Percentiles rank a stretch among this genome's conserved stretches.
phyloP scores from a whole-genome alignment of 2,797 vertebrate species.

The Tragelaphus eurycerus region DNA sequence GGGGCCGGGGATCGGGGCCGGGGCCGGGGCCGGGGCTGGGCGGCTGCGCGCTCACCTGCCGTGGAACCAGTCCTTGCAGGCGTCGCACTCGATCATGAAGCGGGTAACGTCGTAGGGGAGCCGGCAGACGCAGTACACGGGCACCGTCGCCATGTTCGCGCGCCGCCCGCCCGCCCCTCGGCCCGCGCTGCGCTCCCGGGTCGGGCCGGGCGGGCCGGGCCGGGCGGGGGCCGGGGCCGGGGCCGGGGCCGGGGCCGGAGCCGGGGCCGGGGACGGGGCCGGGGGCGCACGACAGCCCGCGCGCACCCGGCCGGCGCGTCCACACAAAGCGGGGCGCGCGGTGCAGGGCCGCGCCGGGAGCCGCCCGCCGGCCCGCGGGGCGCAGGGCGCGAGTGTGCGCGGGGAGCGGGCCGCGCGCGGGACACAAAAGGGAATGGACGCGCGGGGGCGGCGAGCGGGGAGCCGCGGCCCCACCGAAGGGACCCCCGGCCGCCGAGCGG shows the following conservation, averaged over 20 bases:
- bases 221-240: conserved; percentile 66
- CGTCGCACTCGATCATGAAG: conserved; percentile 99
- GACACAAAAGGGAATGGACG: conserved; percentile 77
- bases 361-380: conserved; percentile 72
- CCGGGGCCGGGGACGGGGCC: conserved; percentile 57
- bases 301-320: conserved; percentile 75
- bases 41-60: conserved; percentile 90
- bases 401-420: conserved; percentile 65
- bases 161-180: conserved; percentile 75
- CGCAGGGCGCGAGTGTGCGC: conserved; percentile 70
- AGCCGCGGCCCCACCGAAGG: conserved; percentile 75
- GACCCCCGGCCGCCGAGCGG: conserved; percentile 75
- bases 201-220: conserved; percentile 73
- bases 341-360: conserved; percentile 68
- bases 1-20: background rate
- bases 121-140: conserved; percentile 99
- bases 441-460: conserved; percentile 71
- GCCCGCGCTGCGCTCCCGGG: conserved; percentile 70
- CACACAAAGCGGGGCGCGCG: conserved; percentile 72
- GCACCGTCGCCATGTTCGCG: conserved; percentile 98
- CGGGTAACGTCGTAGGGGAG: conserved; percentile 99
- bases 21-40: background rate
- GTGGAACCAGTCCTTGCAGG: conserved; percentile 99
- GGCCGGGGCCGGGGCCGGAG: conserved; percentile 59
- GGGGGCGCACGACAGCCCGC: conserved; percentile 72